phyloP scores from a whole-genome alignment of 1,140 invertebrate genomes.

The Arctopsyche grandis region DNA sequence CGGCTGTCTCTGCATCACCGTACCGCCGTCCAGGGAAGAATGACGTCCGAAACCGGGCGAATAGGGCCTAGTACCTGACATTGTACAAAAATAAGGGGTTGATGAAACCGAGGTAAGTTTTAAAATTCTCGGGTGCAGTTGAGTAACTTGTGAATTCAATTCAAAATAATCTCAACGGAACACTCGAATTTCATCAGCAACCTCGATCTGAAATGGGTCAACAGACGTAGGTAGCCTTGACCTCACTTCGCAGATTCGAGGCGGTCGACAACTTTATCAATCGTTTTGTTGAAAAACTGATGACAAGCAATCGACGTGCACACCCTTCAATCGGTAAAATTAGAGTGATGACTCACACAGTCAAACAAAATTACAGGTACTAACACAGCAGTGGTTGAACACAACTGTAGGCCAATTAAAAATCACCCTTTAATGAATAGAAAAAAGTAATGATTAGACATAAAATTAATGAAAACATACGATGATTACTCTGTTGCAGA shows the following conservation, averaged over 20 bases:
- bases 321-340: conserved; percentile 13
- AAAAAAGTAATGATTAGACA: neutral
- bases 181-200: conserved; percentile 7
- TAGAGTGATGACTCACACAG: neutral
- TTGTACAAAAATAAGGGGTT: conserved; percentile 43
- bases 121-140: neutral
- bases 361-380: conserved; percentile 43
- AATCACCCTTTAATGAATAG: conserved; percentile 4
- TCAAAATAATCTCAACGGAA: no score
- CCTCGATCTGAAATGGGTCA: neutral
- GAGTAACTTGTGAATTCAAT: neutral
- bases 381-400: conserved; percentile 51
- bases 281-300: conserved; percentile 55
- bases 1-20: conserved; percentile 50
- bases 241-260: conserved; percentile 10
- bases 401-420: conserved; percentile 24
- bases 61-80: conserved; percentile 53
- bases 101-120: neutral
- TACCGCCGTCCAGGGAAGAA: conserved; percentile 12
- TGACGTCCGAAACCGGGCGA: conserved; percentile 45
- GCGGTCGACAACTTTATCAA: conserved; percentile 33
- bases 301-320: conserved; percentile 42
- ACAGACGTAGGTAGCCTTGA: neutral
- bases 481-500: no score
- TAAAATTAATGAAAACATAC: neutral